phyloP scores from a whole-genome alignment of 2,888 invertebrate species.

The Oscheius sp. region DNA sequence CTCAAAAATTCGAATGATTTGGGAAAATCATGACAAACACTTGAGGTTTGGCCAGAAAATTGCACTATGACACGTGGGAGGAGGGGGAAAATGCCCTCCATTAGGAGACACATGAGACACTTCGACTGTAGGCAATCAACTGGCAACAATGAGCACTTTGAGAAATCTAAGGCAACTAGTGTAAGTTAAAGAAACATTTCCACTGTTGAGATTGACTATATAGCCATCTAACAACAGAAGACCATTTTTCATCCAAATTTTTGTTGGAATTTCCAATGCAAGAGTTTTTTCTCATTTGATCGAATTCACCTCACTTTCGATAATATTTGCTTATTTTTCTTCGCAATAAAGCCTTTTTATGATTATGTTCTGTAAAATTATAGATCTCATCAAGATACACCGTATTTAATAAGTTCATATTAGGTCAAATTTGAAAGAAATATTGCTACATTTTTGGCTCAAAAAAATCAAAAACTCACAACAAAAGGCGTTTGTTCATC shows the following conservation, averaged over 20 bases:
- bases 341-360: no score
- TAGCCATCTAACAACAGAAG: background rate
- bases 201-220: background rate
- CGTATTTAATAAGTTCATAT: background rate
- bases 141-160: background rate
- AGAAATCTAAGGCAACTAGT: background rate
- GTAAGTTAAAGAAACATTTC: background rate
- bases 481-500: background rate
- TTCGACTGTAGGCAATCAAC: background rate
- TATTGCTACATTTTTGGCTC: background rate
- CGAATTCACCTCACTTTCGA: no score
- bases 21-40: background rate
- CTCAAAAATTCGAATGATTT: background rate
- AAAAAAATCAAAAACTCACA: background rate
- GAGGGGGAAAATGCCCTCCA: slow-evolving; percentile 8
- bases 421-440: background rate
- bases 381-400: background rate
- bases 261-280: no score
- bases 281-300: no score
- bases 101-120: background rate
- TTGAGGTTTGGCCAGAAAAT: no score
- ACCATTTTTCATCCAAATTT: background rate
- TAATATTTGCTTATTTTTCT: no score
- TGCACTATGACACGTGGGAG: slow-evolving; percentile 9
- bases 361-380: no score